phyloP scores from a whole-genome alignment of 2,113 vertebrate species.

The Otocyon megalotis region DNA sequence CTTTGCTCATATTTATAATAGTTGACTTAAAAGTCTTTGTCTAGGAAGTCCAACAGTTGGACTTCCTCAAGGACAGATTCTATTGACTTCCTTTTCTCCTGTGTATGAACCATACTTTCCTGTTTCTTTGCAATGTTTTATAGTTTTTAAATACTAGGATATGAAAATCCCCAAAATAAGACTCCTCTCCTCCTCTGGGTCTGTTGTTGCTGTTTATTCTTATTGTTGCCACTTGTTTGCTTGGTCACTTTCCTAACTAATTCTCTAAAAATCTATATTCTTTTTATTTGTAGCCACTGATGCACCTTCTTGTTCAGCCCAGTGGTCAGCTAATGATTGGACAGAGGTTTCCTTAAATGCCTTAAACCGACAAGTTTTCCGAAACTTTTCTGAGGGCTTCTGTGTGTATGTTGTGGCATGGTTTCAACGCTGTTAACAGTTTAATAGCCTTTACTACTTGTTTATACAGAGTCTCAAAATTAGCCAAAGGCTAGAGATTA shows the following conservation, averaged over 20 bases:
- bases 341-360: not conserved
- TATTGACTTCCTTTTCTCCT: not conserved
- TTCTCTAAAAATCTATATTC: not conserved
- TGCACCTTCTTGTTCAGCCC: not conserved
- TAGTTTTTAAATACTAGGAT: not conserved
- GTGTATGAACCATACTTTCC: not conserved
- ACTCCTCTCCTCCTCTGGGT: not conserved
- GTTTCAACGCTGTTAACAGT: not conserved
- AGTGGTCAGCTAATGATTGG: not conserved
- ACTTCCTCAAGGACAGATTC: not conserved
- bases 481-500: not conserved
- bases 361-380: not conserved
- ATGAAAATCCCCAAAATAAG: not conserved
- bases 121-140: not conserved
- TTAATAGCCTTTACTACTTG: not conserved
- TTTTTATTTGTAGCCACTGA: not conserved
- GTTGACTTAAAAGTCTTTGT: not conserved
- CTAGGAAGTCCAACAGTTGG: not conserved
- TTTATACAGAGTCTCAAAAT: not conserved
- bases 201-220: not conserved
- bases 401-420: not conserved
- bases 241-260: not conserved
- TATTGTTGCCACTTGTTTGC: not conserved
- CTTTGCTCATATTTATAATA: too few species aligned
- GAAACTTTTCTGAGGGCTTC: not conserved